Conservation (phyloP, 2,113 vertebrate species). For the Toxotes jaculatrix region DNA sequence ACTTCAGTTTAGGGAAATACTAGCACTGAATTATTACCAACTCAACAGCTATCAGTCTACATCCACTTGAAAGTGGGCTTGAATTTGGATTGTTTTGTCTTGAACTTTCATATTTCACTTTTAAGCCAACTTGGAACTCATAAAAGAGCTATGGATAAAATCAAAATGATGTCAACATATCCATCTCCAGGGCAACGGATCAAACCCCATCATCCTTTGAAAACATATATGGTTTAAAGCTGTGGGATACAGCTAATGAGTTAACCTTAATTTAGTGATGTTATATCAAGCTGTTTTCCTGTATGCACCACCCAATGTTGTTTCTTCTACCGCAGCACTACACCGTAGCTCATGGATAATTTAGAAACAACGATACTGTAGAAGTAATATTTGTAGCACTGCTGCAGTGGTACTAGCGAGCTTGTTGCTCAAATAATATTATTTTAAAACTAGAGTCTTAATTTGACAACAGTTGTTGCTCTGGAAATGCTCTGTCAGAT, state of each 20-base stretch:
- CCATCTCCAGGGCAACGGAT: no score
- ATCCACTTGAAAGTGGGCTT: neutral
- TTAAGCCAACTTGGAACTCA: neutral
- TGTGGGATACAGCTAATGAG: neutral
- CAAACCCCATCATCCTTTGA: no score
- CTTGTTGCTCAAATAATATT: neutral
- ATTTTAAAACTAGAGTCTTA: neutral
- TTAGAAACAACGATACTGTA: neutral
- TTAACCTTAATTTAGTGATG: neutral
- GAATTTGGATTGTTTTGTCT: neutral
- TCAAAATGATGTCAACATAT: neutral
- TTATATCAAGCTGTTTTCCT: neutral
- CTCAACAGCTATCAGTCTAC: neutral
- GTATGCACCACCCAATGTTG: neutral
- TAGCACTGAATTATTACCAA: neutral
- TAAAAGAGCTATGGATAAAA: neutral
- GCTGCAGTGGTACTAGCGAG: neutral
- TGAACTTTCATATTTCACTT: neutral
- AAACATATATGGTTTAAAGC: neutral
- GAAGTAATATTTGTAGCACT: neutral
- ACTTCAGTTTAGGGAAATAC: neutral
- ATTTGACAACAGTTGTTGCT: neutral
- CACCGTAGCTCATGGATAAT: neutral
- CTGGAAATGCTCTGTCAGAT: slow-evolving; percentile 1
- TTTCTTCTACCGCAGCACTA: neutral